These are phyloP conservation scores for Ameiurus melas DNA, from an alignment of 2,113 vertebrate species.

Conservation along the genomic window DNA sequence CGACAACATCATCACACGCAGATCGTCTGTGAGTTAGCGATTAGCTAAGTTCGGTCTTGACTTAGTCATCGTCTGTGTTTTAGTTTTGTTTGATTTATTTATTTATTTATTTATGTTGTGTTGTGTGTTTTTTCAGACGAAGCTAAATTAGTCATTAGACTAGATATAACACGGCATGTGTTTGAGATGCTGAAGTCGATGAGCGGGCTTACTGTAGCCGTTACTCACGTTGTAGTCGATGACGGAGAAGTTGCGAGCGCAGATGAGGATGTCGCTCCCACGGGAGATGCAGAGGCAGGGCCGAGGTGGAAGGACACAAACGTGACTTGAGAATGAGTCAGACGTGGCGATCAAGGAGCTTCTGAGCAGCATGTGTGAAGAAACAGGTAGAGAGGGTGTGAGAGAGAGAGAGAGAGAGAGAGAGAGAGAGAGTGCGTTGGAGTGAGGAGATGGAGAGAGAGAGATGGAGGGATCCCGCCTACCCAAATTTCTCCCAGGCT, in stretches of 20 bases:
- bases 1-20: slow-evolving; percentile 40
- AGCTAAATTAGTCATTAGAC: slow-evolving; percentile 13
- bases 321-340: slow-evolving; percentile 50
- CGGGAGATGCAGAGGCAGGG: slow-evolving; percentile 49
- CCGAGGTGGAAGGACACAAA: slow-evolving; percentile 40
- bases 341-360: slow-evolving; percentile 27
- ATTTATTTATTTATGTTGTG: not conserved
- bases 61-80: slow-evolving; percentile 22
- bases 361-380: slow-evolving; percentile 41
- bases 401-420: slow-evolving; percentile 25
- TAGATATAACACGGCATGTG: not conserved
- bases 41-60: slow-evolving; percentile 1
- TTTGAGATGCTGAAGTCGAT: not conserved
- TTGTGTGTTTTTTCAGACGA: not conserved
- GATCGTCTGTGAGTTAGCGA: not conserved
- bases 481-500: slow-evolving; percentile 33
- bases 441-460: slow-evolving; percentile 18
- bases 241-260: slow-evolving; percentile 16
- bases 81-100: slow-evolving; percentile 1
- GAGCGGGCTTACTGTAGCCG: slow-evolving; percentile 8
- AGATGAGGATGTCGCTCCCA: slow-evolving; percentile 39
- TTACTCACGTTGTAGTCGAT: slow-evolving; percentile 30
- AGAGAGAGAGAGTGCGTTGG: slow-evolving; percentile 28
- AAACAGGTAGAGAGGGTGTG: slow-evolving; percentile 48
- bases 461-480: slow-evolving; percentile 56